These are phyloP conservation scores for Danio kyathit DNA, from an alignment of 2,797 vertebrate genomes.

Conservation along the genomic window DNA sequence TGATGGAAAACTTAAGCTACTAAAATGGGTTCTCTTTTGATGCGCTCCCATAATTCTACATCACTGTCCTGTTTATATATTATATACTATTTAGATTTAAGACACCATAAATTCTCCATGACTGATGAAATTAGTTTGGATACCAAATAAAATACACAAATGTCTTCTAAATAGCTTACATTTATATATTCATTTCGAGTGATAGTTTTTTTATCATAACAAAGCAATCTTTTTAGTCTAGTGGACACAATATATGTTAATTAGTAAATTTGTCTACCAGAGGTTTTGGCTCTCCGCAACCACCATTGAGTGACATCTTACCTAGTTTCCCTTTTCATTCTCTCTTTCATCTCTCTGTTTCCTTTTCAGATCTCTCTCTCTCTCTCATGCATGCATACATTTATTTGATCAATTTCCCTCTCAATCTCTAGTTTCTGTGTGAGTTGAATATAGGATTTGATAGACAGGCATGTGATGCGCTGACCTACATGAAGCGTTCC, in stretches of 20 bases:
- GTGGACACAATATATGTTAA: background rate
- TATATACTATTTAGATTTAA: background rate
- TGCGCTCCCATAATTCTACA: background rate
- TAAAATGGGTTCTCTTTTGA: background rate
- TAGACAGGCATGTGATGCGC: conserved; percentile 3
- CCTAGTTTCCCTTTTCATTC: background rate
- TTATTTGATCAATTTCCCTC: background rate
- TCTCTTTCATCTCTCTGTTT: conserved; percentile 1
- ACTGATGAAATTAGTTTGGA: background rate
- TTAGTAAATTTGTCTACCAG: background rate
- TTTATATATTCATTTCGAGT: too few relatives aligned
- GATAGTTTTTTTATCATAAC: background rate
- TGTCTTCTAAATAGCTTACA: too few relatives aligned
- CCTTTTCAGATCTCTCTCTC: too few relatives aligned
- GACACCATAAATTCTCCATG: background rate
- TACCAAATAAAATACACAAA: too few relatives aligned
- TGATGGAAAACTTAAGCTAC: background rate
- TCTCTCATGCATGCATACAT: background rate
- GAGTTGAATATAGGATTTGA: background rate
- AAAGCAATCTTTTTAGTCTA: background rate
- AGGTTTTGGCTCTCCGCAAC: background rate
- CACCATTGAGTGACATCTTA: conserved; percentile 10
- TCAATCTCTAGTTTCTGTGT: background rate
- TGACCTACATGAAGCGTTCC: conserved; percentile 50
- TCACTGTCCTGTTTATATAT: background rate